phyloP scores from a whole-genome alignment of 1,140 invertebrate genomes.

The Hydropsyche tenuis region DNA sequence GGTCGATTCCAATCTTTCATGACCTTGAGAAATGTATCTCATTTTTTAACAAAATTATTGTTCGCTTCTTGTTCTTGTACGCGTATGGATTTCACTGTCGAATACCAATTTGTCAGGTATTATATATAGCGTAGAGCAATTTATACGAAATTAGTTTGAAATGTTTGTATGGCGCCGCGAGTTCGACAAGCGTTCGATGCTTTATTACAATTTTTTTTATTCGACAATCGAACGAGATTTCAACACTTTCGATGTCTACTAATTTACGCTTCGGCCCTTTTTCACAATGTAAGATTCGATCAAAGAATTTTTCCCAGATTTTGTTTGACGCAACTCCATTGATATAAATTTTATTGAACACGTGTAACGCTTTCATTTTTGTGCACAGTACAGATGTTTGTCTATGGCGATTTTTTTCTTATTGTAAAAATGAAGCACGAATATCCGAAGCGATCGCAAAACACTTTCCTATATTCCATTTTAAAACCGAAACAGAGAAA shows the following conservation, averaged over 20 bases:
- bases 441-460: too few species aligned
- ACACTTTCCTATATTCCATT: too few species aligned
- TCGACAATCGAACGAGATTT: background rate
- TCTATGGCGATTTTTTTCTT: too few species aligned
- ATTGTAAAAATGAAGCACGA: too few species aligned
- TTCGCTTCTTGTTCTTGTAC: too few species aligned
- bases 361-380: conserved; percentile 21
- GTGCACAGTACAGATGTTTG: background rate
- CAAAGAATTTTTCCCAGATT: background rate
- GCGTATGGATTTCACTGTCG: background rate
- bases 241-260: too few species aligned
- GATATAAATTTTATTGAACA: background rate
- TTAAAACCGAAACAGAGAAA: background rate
- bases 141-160: background rate
- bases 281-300: background rate
- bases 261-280: too few species aligned
- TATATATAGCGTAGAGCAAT: background rate
- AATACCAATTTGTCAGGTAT: background rate
- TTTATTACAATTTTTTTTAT: conserved; percentile 1
- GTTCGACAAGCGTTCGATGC: background rate
- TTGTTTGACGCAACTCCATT: background rate
- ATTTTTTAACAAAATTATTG: too few species aligned
- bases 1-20: too few species aligned
- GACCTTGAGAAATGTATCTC: too few species aligned
- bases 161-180: background rate